A percentile compares a stretch with the other conserved stretches of the same genome.
These are phyloP conservation scores for Misgurnus anguillicaudatus DNA, from an alignment of 2,113 vertebrate species.

Conservation along the genomic window DNA sequence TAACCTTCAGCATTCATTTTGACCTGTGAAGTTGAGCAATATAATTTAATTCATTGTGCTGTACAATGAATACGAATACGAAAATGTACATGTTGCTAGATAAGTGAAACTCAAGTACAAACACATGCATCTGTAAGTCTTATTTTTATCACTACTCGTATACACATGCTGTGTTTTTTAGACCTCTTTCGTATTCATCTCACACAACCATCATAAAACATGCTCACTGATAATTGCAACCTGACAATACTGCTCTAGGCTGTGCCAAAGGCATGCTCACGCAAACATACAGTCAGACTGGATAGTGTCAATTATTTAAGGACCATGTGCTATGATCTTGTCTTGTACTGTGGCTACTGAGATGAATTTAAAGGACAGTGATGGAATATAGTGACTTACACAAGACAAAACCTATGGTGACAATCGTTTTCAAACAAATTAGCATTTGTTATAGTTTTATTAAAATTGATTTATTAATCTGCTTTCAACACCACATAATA, in stretches of 20 bases:
- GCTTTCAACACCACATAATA: background rate
- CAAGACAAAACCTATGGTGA: too few relatives aligned
- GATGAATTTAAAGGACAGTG: too few relatives aligned
- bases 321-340: background rate
- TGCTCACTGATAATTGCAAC: slow-evolving; percentile 41
- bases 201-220: slow-evolving; percentile 35
- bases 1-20: too few relatives aligned
- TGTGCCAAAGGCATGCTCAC: slow-evolving; percentile 35
- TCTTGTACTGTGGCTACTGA: background rate
- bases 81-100: too few relatives aligned
- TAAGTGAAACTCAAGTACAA: too few relatives aligned
- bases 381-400: too few relatives aligned
- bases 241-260: slow-evolving; percentile 39
- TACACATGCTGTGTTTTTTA: background rate
- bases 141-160: background rate
- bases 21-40: too few relatives aligned
- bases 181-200: slow-evolving; percentile 32
- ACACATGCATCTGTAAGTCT: background rate
- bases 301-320: background rate
- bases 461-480: background rate
- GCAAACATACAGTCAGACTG: background rate
- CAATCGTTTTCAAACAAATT: too few relatives aligned
- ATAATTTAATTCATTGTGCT: too few relatives aligned
- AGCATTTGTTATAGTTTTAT: too few relatives aligned
- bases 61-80: too few relatives aligned